Evolutionary conservation across 2,797 vertebrate species (phyloP).

Genomic region (Lates japonicus): DNA sequence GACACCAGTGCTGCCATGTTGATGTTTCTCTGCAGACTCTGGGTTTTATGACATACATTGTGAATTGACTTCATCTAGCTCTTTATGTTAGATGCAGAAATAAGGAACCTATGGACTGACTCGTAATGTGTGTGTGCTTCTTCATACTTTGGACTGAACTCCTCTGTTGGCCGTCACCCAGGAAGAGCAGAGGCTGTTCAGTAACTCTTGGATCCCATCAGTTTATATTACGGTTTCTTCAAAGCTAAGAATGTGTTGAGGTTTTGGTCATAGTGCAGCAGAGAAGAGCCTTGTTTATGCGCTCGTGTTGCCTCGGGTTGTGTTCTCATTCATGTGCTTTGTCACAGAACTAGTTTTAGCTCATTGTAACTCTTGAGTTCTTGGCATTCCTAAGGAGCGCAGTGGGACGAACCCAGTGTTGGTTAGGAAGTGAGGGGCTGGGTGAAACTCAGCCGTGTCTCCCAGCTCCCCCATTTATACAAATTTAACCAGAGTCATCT

Average conservation of each 20-base stretch:
- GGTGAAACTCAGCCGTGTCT: conserved; percentile 5
- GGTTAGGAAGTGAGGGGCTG: conserved; percentile 27
- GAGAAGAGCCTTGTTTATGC: neutral
- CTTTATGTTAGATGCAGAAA: neutral
- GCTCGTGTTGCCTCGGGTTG: conserved; percentile 3
- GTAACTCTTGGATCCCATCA: neutral
- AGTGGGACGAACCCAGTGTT: conserved; percentile 20
- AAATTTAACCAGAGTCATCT: neutral
- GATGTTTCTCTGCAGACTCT: neutral
- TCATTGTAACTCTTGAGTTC: conserved; percentile 49
- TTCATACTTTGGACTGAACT: neutral
- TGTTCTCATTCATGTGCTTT: conserved; percentile 36
- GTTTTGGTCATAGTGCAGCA: conserved; percentile 17
- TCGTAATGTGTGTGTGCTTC: neutral
- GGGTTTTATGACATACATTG: neutral
- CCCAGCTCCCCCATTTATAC: neutral
- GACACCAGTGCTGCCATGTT: neutral
- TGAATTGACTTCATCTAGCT: neutral
- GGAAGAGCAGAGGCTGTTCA: conserved; percentile 7
- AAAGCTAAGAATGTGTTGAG: neutral
- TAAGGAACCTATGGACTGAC: neutral
- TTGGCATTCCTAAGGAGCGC: conserved; percentile 50
- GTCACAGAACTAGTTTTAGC: conserved; percentile 56
- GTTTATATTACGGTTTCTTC: conserved; percentile 2
- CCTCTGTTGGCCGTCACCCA: conserved; percentile 10